A percentile compares a stretch with the other conserved stretches of the same genome.
Conservation (phyloP, 2,888 invertebrate species). For the Pseudococcus viburni region DNA sequence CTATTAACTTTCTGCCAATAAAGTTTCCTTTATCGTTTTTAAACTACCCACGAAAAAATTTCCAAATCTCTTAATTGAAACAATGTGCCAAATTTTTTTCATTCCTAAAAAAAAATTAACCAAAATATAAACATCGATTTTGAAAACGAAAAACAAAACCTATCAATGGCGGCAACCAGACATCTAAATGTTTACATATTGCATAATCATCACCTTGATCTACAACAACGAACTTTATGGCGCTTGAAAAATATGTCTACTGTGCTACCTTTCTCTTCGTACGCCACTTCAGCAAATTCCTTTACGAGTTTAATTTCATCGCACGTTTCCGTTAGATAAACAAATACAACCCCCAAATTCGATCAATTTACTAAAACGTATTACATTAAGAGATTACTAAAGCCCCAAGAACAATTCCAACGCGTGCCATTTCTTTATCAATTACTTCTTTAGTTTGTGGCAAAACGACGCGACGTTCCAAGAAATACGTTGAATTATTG, state of each 20-base stretch:
- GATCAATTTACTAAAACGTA: not conserved
- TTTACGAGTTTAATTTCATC: not conserved
- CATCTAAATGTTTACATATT: not conserved
- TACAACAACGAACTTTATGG: slow-evolving; percentile 9
- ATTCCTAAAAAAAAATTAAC: not conserved
- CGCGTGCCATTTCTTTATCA: not conserved
- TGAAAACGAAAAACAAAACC: too few relatives aligned
- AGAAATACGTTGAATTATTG: not conserved
- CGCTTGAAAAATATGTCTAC: not conserved
- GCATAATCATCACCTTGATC: slow-evolving; percentile 32
- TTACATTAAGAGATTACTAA: not conserved
- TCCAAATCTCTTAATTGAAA: too few relatives aligned
- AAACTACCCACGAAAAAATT: too few relatives aligned
- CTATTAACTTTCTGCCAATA: not conserved
- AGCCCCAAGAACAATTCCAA: not conserved
- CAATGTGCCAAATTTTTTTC: too few relatives aligned
- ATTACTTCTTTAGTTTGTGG: not conserved
- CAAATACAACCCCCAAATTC: not conserved
- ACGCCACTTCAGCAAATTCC: not conserved
- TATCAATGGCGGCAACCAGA: too few relatives aligned
- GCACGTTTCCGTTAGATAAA: not conserved
- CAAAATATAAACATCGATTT: too few relatives aligned
- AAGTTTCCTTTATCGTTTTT: not conserved
- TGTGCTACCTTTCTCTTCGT: not conserved
- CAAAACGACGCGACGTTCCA: not conserved